Evolutionary conservation across 2,888 invertebrate species (phyloP).

Genomic region (Hecatera dysodea): DNA sequence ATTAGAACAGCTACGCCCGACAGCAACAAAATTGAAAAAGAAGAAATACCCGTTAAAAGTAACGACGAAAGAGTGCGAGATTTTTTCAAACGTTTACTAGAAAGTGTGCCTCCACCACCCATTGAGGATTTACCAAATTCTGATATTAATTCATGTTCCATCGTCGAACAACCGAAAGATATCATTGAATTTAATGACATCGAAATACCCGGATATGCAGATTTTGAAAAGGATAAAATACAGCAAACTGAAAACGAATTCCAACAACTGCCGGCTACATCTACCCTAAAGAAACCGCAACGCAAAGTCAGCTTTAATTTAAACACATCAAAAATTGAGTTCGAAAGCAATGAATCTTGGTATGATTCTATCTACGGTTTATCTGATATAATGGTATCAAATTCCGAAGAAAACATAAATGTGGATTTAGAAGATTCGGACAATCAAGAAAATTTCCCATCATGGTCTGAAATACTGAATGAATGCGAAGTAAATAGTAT

Average conservation of each 20-base stretch:
- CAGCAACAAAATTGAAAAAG: slow-evolving; percentile 27
- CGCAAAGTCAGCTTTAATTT: slow-evolving; percentile 77
- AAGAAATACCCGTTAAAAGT: slow-evolving; percentile 39
- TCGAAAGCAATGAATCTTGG: slow-evolving; percentile 78
- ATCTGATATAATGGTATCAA: slow-evolving; percentile 71
- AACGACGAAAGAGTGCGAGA: slow-evolving; percentile 78
- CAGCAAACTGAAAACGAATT: slow-evolving; percentile 65
- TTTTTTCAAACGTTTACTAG: slow-evolving; percentile 80
- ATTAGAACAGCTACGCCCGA: neutral
- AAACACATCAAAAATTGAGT: slow-evolving; percentile 69
- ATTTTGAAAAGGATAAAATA: slow-evolving; percentile 80
- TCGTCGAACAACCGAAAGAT: slow-evolving; percentile 59
- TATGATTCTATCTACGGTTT: slow-evolving; percentile 85
- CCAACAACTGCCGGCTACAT: slow-evolving; percentile 72
- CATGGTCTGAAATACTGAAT: slow-evolving; percentile 83
- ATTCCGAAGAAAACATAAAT: slow-evolving; percentile 39
- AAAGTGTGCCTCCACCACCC: slow-evolving; percentile 84
- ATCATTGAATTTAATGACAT: slow-evolving; percentile 74
- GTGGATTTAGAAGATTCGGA: slow-evolving; percentile 48
- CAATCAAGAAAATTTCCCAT: slow-evolving; percentile 68
- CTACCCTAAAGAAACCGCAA: slow-evolving; percentile 79
- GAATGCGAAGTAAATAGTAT: slow-evolving; percentile 75
- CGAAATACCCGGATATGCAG: slow-evolving; percentile 80
- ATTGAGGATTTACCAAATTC: slow-evolving; percentile 69
- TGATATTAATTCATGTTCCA: slow-evolving; percentile 57